Base-by-base conservation (phyloP, 2,888 invertebrate genomes). In the Polydrusus cervinus region DNA sequence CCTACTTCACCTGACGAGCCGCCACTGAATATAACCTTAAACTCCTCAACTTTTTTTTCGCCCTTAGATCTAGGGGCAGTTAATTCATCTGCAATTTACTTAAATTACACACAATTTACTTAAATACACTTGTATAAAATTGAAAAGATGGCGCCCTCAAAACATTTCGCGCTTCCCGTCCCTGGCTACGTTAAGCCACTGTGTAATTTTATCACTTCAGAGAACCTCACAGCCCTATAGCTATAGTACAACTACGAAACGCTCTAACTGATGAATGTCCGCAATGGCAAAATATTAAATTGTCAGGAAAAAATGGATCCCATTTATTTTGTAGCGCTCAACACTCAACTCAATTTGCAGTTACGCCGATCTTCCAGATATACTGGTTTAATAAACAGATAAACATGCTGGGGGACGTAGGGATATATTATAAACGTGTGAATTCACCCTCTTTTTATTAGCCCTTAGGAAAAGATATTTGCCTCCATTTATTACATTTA, bases 11-110 rank as follows among this genome's bases (percentile, higher is more conserved):
- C n/a, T n/a, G n/a, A n/a, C n/a, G n/a, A n/a, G n/a, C n/a, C n/a
- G n/a, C n/a, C n/a, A n/a, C n/a, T n/a, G n/a, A n/a, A n/a, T n/a
- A n/a, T n/a, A n/a, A n/a, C n/a, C n/a, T 99, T 99, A 82, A 99
- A 94, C 84, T 98, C 97, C 85, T 97, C 93, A 47, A 98, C 80
- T 57, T 93, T 91, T 82, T 97, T 95, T 82, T 98, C 97, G 0
- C 94, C 95, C 82, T 94, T 94, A 0, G 97, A 96, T 71, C 98
- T 90, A 0, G 99, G 98, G 10, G 94, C 91, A 14, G 98, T 99
- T 18, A 99, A 89, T 88, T 99, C 99, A 91, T 99, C 98, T 0
- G 96, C 99, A n/a, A n/a, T n/a, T n/a, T n/a, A n/a, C n/a, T n/a
- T n/a, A n/a, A n/a, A n/a, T n/a, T n/a, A n/a, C n/a, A n/a, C n/a